Evolutionary conservation across 2,113 vertebrate genomes (phyloP).

Genomic region (Tympanuchus pallidicinctus): DNA sequence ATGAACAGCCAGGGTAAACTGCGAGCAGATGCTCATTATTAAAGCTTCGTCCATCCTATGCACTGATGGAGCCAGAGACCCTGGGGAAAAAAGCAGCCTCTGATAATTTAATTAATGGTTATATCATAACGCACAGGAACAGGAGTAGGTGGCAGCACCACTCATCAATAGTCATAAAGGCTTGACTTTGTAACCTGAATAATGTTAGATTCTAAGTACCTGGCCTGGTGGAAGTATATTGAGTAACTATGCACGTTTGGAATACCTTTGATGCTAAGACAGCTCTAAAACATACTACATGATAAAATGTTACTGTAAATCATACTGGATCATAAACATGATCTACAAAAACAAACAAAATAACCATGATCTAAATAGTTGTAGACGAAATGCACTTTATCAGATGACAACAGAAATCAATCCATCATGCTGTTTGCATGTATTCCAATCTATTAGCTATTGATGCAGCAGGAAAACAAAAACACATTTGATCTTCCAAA

Average conservation of each 20-base stretch:
- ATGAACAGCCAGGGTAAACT: background rate
- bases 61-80: background rate
- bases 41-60: background rate
- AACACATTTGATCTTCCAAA: background rate
- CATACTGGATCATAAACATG: background rate
- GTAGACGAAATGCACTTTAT: background rate
- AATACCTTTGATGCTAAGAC: background rate
- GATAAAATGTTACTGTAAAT: background rate
- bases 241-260: background rate
- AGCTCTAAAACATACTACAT: background rate
- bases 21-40: background rate
- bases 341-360: background rate
- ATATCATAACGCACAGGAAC: background rate
- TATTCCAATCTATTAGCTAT: background rate
- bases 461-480: background rate
- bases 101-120: background rate
- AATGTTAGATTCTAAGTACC: background rate
- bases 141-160: background rate
- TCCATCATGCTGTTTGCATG: background rate
- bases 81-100: background rate
- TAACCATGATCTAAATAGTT: background rate
- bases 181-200: background rate
- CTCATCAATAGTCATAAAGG: slow-evolving; percentile 19
- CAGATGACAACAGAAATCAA: background rate
- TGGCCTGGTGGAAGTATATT: background rate